Base-by-base conservation (phyloP, 2,888 invertebrate genomes). In the Phlogophora meticulosa region DNA sequence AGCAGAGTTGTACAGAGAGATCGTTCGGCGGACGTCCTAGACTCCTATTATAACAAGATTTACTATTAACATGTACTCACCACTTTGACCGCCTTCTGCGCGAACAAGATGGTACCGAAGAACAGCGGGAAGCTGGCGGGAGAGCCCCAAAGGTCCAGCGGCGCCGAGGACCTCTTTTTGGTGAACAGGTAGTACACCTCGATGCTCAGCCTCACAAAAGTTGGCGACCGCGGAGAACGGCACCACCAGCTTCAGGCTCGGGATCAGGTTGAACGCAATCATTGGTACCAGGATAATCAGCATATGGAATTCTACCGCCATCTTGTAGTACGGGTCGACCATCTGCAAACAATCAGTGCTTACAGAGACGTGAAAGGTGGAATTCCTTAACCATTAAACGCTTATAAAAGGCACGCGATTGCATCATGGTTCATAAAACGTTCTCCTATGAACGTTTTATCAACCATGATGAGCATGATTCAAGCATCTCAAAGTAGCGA, bases 81-180 rank as follows among this genome's bases (percentile, higher is more conserved):
- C 92, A 97, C 97, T 24, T 97, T 97, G 40, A 97, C 97, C 1
- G 97, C 97, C 81, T 97, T 99, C 81, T 99, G 96, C 0, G 99
- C 98, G 91, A 98, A 99, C 64, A 99, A 95, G 2, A 98, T 98
- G 0, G 98, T 99, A 1, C 99, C 99, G 0, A 98, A 98, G 85
- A 82, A 82, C 7, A 82, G 42, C 11, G 82, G 82, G 32, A 82
- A 81, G 7, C 97, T 96, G 7, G 89, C 62, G 0, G 83, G 34
- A 0, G 92, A 90, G 4, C 93, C 93, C 91, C 91, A 92, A 5
- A 90, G 83, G 95, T 96, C 87, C 56, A 93, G 83, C 4, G 95
- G 86, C 3, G 96, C 87, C 0, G 34, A 9, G n/a, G 96, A 77
- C 92, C 92, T 78, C 94, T 93, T 79, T 94, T 32, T 91, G 62